phyloP scores from a whole-genome alignment of 1,140 invertebrate species.

The Gryon sp. region DNA sequence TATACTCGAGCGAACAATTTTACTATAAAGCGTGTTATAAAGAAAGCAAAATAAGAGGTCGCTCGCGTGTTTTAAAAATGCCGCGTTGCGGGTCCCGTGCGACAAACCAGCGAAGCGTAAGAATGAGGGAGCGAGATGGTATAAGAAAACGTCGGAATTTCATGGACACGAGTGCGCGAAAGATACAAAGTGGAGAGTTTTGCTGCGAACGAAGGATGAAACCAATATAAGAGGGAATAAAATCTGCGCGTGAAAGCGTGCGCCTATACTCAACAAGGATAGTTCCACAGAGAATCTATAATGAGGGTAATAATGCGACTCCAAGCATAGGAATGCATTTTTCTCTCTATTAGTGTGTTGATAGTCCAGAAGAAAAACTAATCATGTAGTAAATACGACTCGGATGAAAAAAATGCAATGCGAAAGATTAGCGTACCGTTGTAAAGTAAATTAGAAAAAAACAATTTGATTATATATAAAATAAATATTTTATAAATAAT shows the following conservation, averaged over 20 bases:
- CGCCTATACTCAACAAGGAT: slow-evolving; percentile 22
- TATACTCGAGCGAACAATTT: slow-evolving; percentile 22
- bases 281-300: slow-evolving; percentile 44
- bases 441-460: no score
- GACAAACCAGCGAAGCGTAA: slow-evolving; percentile 48
- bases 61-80: slow-evolving; percentile 36
- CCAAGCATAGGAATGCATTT: slow-evolving; percentile 26
- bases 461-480: no score
- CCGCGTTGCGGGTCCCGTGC: slow-evolving; percentile 38
- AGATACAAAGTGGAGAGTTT: slow-evolving; percentile 50
- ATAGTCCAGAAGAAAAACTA: slow-evolving; percentile 40
- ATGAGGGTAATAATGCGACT: slow-evolving; percentile 55
- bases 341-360: slow-evolving; percentile 12
- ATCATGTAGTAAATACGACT: slow-evolving; percentile 15
- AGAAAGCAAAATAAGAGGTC: slow-evolving; percentile 41
- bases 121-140: slow-evolving; percentile 22
- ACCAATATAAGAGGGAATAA: slow-evolving; percentile 33
- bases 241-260: slow-evolving; percentile 21
- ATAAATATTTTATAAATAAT: no score
- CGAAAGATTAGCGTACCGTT: slow-evolving; percentile 7
- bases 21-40: slow-evolving; percentile 2
- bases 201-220: slow-evolving; percentile 27
- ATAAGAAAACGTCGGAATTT: slow-evolving; percentile 23
- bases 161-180: slow-evolving; percentile 19
- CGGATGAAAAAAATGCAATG: slow-evolving; percentile 35